Base-by-base conservation (phyloP, 2,113 vertebrate species). In the Chaenogobius annularis region DNA sequence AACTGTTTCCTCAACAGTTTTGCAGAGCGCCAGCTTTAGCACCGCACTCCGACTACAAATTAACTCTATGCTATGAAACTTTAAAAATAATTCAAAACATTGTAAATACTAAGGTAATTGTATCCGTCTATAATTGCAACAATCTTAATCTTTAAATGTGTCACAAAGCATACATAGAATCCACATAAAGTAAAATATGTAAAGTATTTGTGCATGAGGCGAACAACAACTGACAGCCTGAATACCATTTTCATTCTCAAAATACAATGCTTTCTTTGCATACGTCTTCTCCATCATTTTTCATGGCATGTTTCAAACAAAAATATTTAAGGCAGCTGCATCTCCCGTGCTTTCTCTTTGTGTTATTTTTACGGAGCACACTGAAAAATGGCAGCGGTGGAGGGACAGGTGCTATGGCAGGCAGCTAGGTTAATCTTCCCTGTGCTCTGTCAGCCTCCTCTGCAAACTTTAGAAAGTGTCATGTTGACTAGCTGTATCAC, bases 291-390 rank as follows among this genome's bases (percentile, higher is more conserved):
- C 47, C 52, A 50, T 22, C 46, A 65, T 46, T 52, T 70, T 31
- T 37, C 52, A 20, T 44, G 37, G 40, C 20, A 14, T 8, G 20
- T 66, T 66, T 66, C 64, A 66, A 44, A 47, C 40, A 63, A 63
- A 43, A 63, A 46, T 55, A 58, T 77, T 73, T 78, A 79, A 68
- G 35, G 61, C 35, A 63, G 35, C 62, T 26, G 15, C 52, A 15
- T 69, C 20, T 61, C 40, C 52, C 68, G 72, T 79, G 75, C 77
- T n/a, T 54, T 54, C 46, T 70, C 37, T 58, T 37, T 44, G 54
- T 86, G 66, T 83, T 83, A 93, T 95, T 94, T 95, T 95, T 72
- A 73, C 68, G 72, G 67, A 23, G 2, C 55, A 77, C 70, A 9
- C 13, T 35, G 75, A 59, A 77, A 73, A 75, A 55, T 52, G 67